Evolutionary conservation across 2,113 vertebrate genomes (phyloP).

Genomic region (Daphoenositta chrysoptera): DNA sequence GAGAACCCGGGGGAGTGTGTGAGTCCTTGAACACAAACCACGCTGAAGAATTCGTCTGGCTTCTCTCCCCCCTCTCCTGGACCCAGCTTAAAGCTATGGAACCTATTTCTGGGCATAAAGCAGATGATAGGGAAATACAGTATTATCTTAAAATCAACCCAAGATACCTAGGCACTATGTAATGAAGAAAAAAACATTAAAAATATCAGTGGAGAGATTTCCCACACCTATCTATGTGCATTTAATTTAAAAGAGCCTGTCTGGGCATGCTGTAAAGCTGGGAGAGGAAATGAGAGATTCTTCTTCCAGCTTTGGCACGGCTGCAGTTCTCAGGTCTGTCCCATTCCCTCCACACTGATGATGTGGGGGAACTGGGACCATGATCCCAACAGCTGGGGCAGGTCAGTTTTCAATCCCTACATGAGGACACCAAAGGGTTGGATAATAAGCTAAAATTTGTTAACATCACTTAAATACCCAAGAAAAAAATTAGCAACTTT

Average conservation of each 20-base stretch:
- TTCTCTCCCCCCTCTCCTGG: neutral
- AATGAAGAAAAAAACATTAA: neutral
- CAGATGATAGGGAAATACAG: neutral
- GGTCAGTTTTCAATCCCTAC: neutral
- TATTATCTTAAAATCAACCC: neutral
- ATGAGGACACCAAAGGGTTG: neutral
- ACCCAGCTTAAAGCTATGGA: neutral
- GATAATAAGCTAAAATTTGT: neutral
- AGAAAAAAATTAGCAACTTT: neutral
- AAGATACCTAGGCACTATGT: neutral
- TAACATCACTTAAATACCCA: neutral
- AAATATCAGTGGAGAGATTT: neutral
- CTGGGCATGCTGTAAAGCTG: neutral
- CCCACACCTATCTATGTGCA: neutral
- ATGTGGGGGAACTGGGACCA: neutral
- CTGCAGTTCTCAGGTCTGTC: neutral
- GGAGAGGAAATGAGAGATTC: neutral
- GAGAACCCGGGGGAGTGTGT: neutral
- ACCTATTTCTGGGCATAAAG: neutral
- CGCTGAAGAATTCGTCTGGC: accelerated
- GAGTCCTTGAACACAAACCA: neutral
- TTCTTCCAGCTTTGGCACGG: neutral
- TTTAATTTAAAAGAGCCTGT: neutral
- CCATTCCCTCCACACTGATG: neutral
- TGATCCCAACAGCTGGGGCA: accelerated